Evolutionary conservation across 1,140 invertebrate species (phyloP).

Genomic region (Eulimnadia texana): DNA sequence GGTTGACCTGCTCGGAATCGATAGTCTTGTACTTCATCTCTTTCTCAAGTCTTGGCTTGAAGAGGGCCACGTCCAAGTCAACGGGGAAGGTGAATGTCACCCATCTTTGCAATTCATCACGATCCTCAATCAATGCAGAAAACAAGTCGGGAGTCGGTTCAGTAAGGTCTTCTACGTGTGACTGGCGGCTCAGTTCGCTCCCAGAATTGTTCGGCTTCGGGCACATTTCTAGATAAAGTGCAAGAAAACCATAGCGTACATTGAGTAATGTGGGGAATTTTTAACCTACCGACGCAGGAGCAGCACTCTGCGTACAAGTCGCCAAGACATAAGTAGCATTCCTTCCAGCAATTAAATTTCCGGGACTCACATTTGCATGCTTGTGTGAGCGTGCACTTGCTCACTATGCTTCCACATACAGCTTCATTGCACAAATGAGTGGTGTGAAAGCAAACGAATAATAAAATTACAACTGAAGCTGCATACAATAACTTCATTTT

Average conservation of each 20-base stretch:
- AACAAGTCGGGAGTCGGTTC: conserved; percentile 72
- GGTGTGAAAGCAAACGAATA: not conserved
- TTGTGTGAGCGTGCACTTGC: conserved; percentile 88
- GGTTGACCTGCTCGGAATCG: conserved; percentile 41
- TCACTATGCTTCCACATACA: conserved; percentile 82
- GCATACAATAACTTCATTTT: too few relatives aligned
- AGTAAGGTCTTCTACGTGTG: conserved; percentile 70
- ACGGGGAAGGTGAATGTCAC: conserved; percentile 60
- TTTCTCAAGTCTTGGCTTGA: conserved; percentile 39
- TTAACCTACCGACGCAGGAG: conserved; percentile 75
- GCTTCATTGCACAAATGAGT: conserved; percentile 58
- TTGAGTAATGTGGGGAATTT: too few relatives aligned
- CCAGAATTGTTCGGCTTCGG: conserved; percentile 58
- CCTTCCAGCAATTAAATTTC: conserved; percentile 81
- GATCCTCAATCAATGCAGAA: conserved; percentile 58
- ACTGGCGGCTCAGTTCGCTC: conserved; percentile 48
- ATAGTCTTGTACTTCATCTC: conserved; percentile 51
- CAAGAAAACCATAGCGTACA: too few relatives aligned
- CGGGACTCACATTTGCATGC: conserved; percentile 82
- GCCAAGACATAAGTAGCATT: conserved; percentile 77
- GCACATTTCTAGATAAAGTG: conserved; percentile 65
- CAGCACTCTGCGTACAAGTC: conserved; percentile 85
- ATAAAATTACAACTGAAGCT: not conserved
- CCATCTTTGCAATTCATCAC: conserved; percentile 57
- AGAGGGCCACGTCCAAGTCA: conserved; percentile 42